Conservation (phyloP, 2,888 invertebrate species). For the Andrena camellia region DNA sequence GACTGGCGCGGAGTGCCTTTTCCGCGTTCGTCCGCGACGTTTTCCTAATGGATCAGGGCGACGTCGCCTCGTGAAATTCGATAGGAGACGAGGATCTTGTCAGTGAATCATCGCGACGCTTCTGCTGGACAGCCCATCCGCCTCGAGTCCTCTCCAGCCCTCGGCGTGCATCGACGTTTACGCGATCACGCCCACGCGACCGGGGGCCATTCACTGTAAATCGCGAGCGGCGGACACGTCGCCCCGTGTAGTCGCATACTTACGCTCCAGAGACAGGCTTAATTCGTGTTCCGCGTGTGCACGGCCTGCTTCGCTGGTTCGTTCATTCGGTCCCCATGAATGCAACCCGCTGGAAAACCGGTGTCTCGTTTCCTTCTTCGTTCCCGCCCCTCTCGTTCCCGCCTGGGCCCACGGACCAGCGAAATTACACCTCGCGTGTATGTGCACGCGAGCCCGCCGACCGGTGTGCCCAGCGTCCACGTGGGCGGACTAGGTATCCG, state of each 20-base stretch:
- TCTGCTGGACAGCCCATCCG: background rate
- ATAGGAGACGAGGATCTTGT: background rate
- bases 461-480: conserved; percentile 21
- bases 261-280: conserved; percentile 51
- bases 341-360: conserved; percentile 62
- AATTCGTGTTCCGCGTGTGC: conserved; percentile 59
- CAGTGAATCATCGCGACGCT: background rate
- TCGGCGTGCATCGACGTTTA: conserved; percentile 45
- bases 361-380: conserved; percentile 62
- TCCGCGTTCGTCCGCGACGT: background rate
- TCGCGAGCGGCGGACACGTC: conserved; percentile 48
- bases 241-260: conserved; percentile 39
- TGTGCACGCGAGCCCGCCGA: conserved; percentile 23
- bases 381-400: conserved; percentile 17
- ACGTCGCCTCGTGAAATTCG: conserved; percentile 12
- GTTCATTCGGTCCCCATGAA: conserved; percentile 55
- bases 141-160: conserved; percentile 13
- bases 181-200: conserved; percentile 59
- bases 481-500: conserved; percentile 72
- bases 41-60: background rate
- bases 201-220: conserved; percentile 51
- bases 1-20: background rate
- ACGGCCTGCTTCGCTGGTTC: conserved; percentile 27
- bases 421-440: conserved; percentile 46
- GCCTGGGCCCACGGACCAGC: conserved; percentile 21